These are phyloP conservation scores for Anoplophora glabripennis DNA, from an alignment of 1,140 invertebrate species.

Conservation along the genomic window DNA sequence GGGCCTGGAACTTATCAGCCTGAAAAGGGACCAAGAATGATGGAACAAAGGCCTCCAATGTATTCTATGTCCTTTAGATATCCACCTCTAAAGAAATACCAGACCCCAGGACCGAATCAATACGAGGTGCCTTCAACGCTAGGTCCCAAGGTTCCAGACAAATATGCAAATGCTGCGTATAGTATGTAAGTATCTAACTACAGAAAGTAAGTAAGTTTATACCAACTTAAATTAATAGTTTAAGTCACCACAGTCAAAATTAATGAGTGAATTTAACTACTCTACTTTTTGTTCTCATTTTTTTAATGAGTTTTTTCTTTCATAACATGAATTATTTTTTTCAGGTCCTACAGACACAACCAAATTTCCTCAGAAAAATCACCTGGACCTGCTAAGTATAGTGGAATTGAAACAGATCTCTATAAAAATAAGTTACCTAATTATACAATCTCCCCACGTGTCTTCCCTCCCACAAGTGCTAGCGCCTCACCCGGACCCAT, in stretches of 20 bases:
- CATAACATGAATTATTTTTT: neutral
- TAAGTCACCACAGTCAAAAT: neutral
- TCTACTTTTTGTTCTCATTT: neutral
- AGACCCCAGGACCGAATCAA: slow-evolving; percentile 61
- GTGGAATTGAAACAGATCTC: slow-evolving; percentile 36
- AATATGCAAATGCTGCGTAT: slow-evolving; percentile 47
- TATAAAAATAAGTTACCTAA: slow-evolving; percentile 44
- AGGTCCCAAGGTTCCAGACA: slow-evolving; percentile 47
- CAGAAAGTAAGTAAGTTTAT: neutral
- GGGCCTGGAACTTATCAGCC: slow-evolving; percentile 58
- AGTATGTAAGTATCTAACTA: slow-evolving; percentile 49
- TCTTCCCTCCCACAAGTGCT: slow-evolving; percentile 24
- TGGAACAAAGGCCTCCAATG: slow-evolving; percentile 51
- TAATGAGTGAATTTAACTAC: neutral
- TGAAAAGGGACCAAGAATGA: slow-evolving; percentile 51
- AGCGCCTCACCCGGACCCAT: slow-evolving; percentile 49
- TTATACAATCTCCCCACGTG: slow-evolving; percentile 47
- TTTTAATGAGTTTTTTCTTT: neutral
- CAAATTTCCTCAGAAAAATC: slow-evolving; percentile 38
- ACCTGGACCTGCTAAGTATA: slow-evolving; percentile 60
- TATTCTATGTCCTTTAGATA: slow-evolving; percentile 56
- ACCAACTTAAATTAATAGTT: neutral
- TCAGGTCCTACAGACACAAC: slow-evolving; percentile 27
- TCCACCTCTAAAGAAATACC: slow-evolving; percentile 21
- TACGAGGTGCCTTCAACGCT: slow-evolving; percentile 52